Percentiles rank a stretch among this genome's conserved stretches.
phyloP scores from a whole-genome alignment of 2,888 invertebrate genomes.

The Calephelis perditalis region DNA sequence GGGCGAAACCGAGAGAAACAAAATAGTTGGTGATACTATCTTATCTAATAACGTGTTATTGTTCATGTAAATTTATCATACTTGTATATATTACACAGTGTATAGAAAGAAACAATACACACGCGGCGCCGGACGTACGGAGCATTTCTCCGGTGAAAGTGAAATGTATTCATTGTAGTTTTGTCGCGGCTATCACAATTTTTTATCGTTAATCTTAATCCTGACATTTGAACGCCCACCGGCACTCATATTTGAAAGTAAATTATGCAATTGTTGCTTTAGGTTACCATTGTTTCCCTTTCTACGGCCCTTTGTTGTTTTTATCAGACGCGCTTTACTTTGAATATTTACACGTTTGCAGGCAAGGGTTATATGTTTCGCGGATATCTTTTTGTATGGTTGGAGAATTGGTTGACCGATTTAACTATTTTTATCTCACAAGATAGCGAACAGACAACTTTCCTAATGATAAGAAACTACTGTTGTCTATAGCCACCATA shows the following conservation, averaged over 20 bases:
- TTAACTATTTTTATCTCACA: no score
- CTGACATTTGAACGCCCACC: conserved; percentile 45
- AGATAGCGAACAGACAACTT: no score
- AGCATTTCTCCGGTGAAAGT: conserved; percentile 69
- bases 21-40: no score
- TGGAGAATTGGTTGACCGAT: no score
- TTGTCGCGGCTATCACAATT: conserved; percentile 64
- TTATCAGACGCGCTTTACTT: conserved; percentile 23
- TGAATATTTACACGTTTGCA: no score
- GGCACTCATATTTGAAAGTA: not conserved
- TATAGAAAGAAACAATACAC: not conserved
- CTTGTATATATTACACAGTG: not conserved
- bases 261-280: conserved; percentile 19
- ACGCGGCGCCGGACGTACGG: conserved; percentile 1
- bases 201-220: conserved; percentile 60
- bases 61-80: no score
- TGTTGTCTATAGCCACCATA: no score
- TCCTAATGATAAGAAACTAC: no score
- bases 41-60: no score
- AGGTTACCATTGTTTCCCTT: not conserved
- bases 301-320: conserved; percentile 7
- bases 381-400: no score
- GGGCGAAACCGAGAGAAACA: no score
- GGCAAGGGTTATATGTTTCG: no score
- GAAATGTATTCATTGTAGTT: conserved; percentile 58